phyloP scores from a whole-genome alignment of 1,140 invertebrate species.

The Gonatopus flavifemur region DNA sequence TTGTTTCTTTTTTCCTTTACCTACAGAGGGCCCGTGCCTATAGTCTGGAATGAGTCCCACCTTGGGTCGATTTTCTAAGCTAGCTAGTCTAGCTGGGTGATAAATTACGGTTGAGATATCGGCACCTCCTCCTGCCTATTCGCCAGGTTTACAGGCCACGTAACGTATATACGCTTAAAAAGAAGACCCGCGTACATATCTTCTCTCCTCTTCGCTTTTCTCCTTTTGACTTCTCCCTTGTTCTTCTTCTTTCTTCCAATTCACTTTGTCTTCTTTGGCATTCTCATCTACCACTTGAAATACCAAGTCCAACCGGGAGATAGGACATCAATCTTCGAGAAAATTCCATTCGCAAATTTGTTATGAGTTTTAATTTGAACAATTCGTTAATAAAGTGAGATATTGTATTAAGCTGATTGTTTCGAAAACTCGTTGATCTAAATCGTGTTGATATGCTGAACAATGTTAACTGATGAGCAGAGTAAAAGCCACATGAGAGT shows the following conservation, averaged over 20 bases:
- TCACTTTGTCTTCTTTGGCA: conserved; percentile 28
- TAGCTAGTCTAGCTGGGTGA: conserved; percentile 39
- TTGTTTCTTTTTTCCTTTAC: conserved; percentile 23
- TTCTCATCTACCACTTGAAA: conserved; percentile 17
- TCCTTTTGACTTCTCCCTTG: conserved; percentile 1
- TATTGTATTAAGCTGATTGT: no score
- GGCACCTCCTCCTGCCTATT: conserved; percentile 50
- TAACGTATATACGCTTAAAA: conserved; percentile 35
- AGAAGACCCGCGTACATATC: conserved; percentile 24
- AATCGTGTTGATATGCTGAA: no score
- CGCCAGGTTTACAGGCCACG: conserved; percentile 28
- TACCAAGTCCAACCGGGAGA: no score
- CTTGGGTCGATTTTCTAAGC: no score
- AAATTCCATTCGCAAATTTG: conserved; percentile 25
- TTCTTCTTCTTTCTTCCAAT: conserved; percentile 13
- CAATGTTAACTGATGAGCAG: conserved; percentile 38
- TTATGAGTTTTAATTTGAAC: no score
- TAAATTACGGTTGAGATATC: conserved; percentile 51
- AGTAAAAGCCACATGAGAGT: conserved; percentile 13
- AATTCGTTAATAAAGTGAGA: no score
- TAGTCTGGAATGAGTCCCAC: no score
- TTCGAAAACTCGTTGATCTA: no score
- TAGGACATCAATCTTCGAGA: conserved; percentile 27
- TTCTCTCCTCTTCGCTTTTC: conserved; percentile 5
- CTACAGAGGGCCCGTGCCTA: conserved; percentile 25